Percentiles rank a stretch among this genome's conserved stretches.
phyloP scores from a whole-genome alignment of 2,888 invertebrate genomes.

The Acanthoscelides obtectus region DNA sequence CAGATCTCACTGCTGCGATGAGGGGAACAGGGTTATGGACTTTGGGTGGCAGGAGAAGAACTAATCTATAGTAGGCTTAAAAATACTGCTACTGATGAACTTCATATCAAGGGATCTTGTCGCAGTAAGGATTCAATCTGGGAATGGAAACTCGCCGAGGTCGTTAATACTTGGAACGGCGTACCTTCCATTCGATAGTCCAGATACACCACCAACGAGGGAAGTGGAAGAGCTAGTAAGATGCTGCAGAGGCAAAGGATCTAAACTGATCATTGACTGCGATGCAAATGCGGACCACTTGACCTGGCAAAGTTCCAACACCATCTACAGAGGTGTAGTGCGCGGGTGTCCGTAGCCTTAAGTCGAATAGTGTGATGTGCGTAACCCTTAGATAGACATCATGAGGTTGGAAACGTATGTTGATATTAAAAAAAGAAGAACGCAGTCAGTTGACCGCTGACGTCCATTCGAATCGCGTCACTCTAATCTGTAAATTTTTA shows the following conservation, averaged over 20 bases:
- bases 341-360: too few relatives aligned
- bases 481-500: too few relatives aligned
- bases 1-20: too few relatives aligned
- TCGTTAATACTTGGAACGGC: not conserved
- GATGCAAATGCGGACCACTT: slow-evolving; percentile 2
- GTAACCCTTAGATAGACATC: too few relatives aligned
- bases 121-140: slow-evolving; percentile 2
- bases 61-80: too few relatives aligned
- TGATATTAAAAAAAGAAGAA: too few relatives aligned
- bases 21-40: too few relatives aligned
- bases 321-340: not conserved
- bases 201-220: slow-evolving; percentile 6
- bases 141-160: not conserved
- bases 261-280: not conserved
- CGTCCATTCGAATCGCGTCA: too few relatives aligned
- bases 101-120: slow-evolving; percentile 2
- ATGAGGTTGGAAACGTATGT: too few relatives aligned
- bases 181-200: slow-evolving; percentile 5
- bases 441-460: too few relatives aligned
- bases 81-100: slow-evolving; percentile 1
- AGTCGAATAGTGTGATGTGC: too few relatives aligned
- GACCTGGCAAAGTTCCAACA: slow-evolving; percentile 5
- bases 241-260: slow-evolving; percentile 3
- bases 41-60: too few relatives aligned
- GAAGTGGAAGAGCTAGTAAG: slow-evolving; percentile 5